Evolutionary conservation across 2,113 vertebrate species (phyloP).

Genomic region (Tympanuchus pallidicinctus): DNA sequence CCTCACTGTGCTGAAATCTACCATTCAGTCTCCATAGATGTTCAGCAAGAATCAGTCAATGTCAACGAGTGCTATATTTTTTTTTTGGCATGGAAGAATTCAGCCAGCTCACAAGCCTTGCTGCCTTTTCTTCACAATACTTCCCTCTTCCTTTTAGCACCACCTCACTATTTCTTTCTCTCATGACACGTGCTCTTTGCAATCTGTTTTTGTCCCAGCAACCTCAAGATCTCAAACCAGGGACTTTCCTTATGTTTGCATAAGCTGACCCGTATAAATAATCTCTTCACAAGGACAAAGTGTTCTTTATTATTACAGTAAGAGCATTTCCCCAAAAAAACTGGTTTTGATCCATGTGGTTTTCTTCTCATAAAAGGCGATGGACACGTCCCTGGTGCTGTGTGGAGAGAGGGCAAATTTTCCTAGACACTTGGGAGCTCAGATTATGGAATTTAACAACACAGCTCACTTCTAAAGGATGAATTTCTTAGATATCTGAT

Average conservation of each 20-base stretch:
- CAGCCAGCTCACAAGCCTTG: not conserved
- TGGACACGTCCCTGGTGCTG: not conserved
- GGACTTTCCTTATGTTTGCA: not conserved
- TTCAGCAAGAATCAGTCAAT: too few relatives aligned
- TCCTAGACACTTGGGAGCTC: not conserved
- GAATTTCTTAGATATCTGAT: not conserved
- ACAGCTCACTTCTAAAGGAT: not conserved
- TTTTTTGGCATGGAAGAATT: too few relatives aligned
- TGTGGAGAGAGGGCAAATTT: too few relatives aligned
- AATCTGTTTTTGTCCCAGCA: not conserved
- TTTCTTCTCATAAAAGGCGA: not conserved
- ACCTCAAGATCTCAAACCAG: rapidly evolving
- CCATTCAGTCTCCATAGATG: too few relatives aligned
- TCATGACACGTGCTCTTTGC: not conserved
- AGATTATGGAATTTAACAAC: not conserved
- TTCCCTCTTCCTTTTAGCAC: not conserved
- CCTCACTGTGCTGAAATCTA: too few relatives aligned
- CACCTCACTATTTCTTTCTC: not conserved
- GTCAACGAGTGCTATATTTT: too few relatives aligned
- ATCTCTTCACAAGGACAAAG: not conserved
- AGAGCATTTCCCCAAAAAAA: not conserved
- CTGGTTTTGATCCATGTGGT: not conserved
- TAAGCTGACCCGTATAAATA: not conserved
- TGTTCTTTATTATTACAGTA: not conserved
- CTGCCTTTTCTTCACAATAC: not conserved